Percentiles rank a stretch among this genome's conserved stretches.
Conservation (phyloP, 2,888 invertebrate genomes). For the Yponomeuta cagnagella region DNA sequence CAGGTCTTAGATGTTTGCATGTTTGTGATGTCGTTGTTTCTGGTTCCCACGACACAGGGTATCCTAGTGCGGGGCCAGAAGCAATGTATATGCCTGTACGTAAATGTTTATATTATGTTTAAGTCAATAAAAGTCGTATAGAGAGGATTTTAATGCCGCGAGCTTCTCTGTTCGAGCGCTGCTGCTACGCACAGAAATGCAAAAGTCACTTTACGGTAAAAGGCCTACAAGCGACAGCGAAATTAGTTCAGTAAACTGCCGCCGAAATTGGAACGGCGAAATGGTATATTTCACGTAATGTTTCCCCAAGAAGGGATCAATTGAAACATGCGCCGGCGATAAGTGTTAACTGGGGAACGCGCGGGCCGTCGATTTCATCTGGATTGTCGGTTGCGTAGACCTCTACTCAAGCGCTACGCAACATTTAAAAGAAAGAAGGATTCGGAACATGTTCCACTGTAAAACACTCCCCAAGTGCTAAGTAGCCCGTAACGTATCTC, state of each 20-base stretch:
- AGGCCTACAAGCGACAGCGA: background rate
- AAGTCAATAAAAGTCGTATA: too few species aligned
- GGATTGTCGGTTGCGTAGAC: background rate
- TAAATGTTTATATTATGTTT: too few species aligned
- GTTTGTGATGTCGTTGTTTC: too few species aligned
- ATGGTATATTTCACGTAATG: slow-evolving; percentile 6
- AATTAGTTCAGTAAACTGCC: background rate
- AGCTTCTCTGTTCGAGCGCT: background rate
- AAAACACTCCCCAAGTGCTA: background rate
- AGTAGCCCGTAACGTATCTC: background rate
- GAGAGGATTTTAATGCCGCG: too few species aligned
- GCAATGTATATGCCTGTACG: too few species aligned
- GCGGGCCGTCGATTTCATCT: slow-evolving; percentile 40
- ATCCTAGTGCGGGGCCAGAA: too few species aligned
- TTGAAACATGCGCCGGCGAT: slow-evolving; percentile 61
- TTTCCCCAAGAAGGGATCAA: slow-evolving; percentile 39
- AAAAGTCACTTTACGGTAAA: background rate
- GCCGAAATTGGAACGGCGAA: slow-evolving; percentile 14
- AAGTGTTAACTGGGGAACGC: slow-evolving; percentile 54
- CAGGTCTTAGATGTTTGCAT: too few species aligned
- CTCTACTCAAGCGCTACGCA: background rate
- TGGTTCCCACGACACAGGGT: too few species aligned
- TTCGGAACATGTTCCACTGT: background rate
- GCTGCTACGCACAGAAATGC: background rate
- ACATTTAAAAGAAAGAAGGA: background rate